Evolutionary conservation across 2,888 invertebrate species (phyloP).

Genomic region (Drosophila kuntzei): DNA sequence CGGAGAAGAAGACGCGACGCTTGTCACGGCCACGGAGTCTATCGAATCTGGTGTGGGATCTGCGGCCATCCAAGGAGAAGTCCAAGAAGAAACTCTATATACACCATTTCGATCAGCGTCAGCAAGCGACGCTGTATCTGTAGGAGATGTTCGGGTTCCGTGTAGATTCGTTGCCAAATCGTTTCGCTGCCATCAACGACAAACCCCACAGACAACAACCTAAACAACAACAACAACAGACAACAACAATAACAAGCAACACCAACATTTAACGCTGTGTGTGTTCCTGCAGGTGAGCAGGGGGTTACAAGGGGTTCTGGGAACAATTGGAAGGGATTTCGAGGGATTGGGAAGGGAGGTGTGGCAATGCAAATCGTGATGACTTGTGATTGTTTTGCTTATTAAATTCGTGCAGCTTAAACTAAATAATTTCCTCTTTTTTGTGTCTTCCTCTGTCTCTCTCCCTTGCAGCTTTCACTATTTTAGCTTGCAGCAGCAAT

Average conservation of each 20-base stretch:
- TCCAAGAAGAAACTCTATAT: slow-evolving; percentile 86
- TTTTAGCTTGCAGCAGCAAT: slow-evolving; percentile 73
- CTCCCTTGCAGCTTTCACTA: slow-evolving; percentile 65
- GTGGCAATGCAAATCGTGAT: slow-evolving; percentile 75
- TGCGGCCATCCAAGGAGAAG: slow-evolving; percentile 86
- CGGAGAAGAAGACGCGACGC: slow-evolving; percentile 92
- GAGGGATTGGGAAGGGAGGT: slow-evolving; percentile 20
- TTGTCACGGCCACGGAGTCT: slow-evolving; percentile 93
- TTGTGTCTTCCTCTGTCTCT: slow-evolving; percentile 11
- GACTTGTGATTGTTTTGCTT: slow-evolving; percentile 74
- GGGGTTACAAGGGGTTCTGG: neutral
- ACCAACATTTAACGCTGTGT: slow-evolving; percentile 70
- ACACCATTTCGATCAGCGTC: slow-evolving; percentile 86
- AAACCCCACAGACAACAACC: slow-evolving; percentile 38
- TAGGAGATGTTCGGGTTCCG: slow-evolving; percentile 51
- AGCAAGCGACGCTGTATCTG: slow-evolving; percentile 85
- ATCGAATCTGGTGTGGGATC: slow-evolving; percentile 95
- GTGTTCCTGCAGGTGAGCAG: slow-evolving; percentile 77
- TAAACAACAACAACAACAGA: slow-evolving; percentile 27
- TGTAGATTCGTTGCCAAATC: slow-evolving; percentile 74
- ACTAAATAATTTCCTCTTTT: slow-evolving; percentile 54
- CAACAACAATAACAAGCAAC: slow-evolving; percentile 43
- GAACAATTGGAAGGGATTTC: neutral
- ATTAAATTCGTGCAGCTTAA: slow-evolving; percentile 74
- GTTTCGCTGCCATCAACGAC: slow-evolving; percentile 74